phyloP scores from a whole-genome alignment of 1,140 invertebrate species.

The Monochamus saltuarius region DNA sequence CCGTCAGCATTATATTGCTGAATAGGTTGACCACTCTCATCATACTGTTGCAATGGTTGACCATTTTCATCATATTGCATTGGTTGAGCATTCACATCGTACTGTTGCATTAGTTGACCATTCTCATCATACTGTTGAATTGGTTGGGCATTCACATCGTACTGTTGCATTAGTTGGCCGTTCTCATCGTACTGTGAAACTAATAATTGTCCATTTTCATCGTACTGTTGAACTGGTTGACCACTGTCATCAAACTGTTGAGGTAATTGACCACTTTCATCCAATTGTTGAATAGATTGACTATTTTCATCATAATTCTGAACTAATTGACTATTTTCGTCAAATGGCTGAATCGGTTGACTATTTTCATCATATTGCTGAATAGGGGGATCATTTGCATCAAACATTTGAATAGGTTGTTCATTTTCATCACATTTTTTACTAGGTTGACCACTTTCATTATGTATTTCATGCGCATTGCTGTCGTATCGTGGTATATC shows the following conservation, averaged over 20 bases:
- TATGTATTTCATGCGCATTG: conserved; percentile 9
- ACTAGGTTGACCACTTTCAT: conserved; percentile 21
- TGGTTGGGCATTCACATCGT: conserved; percentile 21
- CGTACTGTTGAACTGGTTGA: conserved; percentile 15
- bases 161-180: conserved; percentile 16
- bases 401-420: conserved; percentile 15
- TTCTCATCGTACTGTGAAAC: conserved; percentile 18
- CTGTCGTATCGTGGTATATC: conserved; percentile 16
- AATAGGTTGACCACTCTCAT: conserved; percentile 17
- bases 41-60: conserved; percentile 17
- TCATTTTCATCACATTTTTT: conserved; percentile 18
- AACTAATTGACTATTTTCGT: conserved; percentile 18
- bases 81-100: conserved; percentile 17
- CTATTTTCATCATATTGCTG: conserved; percentile 20
- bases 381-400: conserved; percentile 15
- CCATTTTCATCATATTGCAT: conserved; percentile 15
- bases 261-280: conserved; percentile 21
- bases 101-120: conserved; percentile 14
- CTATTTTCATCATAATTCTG: conserved; percentile 22
- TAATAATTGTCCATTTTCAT: conserved; percentile 17
- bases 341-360: conserved; percentile 12
- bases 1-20: conserved; percentile 18
- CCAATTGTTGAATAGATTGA: conserved; percentile 17
- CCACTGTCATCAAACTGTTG: conserved; percentile 20
- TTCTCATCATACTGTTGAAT: conserved; percentile 20